Percentiles rank a stretch among this genome's conserved stretches.
These are phyloP conservation scores for Scomber colias DNA, from an alignment of 2,113 vertebrate genomes.

Conservation along the genomic window DNA sequence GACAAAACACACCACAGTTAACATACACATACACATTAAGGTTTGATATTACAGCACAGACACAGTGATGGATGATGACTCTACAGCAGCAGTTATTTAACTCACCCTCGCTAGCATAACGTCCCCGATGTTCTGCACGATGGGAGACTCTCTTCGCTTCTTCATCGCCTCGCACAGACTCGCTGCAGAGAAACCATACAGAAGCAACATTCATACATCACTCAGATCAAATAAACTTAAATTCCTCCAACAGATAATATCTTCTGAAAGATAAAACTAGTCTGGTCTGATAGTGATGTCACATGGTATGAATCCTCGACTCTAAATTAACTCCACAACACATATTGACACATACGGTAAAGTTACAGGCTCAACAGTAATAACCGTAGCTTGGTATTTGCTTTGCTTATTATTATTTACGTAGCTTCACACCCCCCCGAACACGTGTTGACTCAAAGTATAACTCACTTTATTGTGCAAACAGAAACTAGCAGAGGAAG, in stretches of 20 bases:
- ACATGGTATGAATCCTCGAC: neutral
- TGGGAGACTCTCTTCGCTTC: conserved; percentile 88
- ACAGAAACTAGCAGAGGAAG: neutral
- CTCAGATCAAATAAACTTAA: neutral
- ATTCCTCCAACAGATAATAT: neutral
- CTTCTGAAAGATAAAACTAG: neutral
- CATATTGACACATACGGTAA: conserved; percentile 27
- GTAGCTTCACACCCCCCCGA: neutral
- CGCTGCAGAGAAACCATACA: conserved; percentile 74
- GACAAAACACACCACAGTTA: neutral
- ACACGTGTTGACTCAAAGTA: conserved; percentile 2
- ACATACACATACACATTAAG: rapidly evolving
- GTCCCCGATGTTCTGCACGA: conserved; percentile 91
- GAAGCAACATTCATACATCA: neutral
- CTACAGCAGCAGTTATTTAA: too few relatives aligned
- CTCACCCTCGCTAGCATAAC: conserved; percentile 91
- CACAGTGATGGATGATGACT: neutral
- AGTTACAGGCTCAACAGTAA: conserved; percentile 9
- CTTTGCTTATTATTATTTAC: conserved; percentile 31
- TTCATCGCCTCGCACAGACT: conserved; percentile 93
- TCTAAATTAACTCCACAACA: conserved; percentile 11
- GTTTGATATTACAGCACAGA: neutral
- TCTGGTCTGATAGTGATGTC: neutral
- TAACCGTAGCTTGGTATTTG: conserved; percentile 5
- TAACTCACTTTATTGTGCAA: conserved; percentile 6